Conservation (phyloP, 2,797 vertebrate genomes). For the Fistularia commersonii region DNA sequence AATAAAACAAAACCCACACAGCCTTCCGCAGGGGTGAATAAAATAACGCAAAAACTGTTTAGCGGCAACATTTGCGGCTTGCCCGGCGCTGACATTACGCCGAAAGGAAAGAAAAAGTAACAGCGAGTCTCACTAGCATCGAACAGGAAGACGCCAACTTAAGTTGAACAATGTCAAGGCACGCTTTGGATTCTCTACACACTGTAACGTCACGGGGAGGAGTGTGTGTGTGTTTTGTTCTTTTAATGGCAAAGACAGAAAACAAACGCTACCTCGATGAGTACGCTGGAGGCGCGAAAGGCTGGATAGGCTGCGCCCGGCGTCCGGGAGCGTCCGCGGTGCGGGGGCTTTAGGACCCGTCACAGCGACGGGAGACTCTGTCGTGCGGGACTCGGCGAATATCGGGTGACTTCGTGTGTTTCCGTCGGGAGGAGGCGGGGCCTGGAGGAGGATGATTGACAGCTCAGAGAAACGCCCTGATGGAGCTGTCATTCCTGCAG, state of each 20-base stretch:
- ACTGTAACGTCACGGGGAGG: too few species aligned
- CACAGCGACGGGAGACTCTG: slow-evolving; percentile 56
- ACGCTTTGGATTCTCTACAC: too few species aligned
- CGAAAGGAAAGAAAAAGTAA: too few species aligned
- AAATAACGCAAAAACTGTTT: too few species aligned
- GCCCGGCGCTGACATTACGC: too few species aligned
- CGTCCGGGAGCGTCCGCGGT: slow-evolving; percentile 27
- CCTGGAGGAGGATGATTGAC: slow-evolving; percentile 17
- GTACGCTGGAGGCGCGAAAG: background rate
- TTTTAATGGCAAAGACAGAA: background rate
- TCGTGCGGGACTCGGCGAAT: slow-evolving; percentile 77
- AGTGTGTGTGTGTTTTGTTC: background rate
- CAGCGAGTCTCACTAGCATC: too few species aligned
- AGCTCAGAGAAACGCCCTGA: slow-evolving; percentile 11
- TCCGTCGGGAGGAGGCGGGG: slow-evolving; percentile 60
- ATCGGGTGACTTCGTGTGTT: slow-evolving; percentile 51
- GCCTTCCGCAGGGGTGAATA: too few species aligned
- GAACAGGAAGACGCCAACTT: too few species aligned
- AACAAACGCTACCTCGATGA: slow-evolving; percentile 18
- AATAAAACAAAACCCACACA: too few species aligned
- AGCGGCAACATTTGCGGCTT: too few species aligned
- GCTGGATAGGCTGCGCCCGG: background rate
- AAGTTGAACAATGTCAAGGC: too few species aligned
- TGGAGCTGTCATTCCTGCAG: background rate
- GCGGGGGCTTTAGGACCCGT: slow-evolving; percentile 55